Conservation (phyloP, 1,140 invertebrate species). For the Pissodes strobi region DNA sequence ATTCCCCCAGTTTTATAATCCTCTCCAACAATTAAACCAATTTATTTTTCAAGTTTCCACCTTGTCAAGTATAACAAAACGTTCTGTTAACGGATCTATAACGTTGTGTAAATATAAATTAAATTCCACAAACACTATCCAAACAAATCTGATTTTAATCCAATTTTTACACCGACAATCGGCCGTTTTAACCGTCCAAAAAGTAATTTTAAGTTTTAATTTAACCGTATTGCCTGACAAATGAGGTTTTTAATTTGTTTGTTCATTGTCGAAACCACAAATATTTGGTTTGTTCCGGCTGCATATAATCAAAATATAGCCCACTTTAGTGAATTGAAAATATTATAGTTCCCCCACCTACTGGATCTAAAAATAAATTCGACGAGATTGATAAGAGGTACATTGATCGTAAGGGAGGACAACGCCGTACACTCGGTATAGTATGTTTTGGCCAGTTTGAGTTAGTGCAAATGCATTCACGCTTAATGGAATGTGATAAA, state of each 20-base stretch:
- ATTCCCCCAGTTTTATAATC: too few species aligned
- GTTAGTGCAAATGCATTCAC: too few species aligned
- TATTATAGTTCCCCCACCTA: too few species aligned
- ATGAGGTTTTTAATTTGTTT: conserved; percentile 29
- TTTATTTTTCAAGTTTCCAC: conserved; percentile 6
- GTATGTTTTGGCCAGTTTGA: too few species aligned
- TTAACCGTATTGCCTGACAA: conserved; percentile 7
- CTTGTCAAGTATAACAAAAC: conserved; percentile 5
- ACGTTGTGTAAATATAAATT: conserved; percentile 9
- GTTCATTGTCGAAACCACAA: conserved; percentile 5
- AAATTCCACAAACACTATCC: conserved; percentile 2
- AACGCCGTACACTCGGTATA: too few species aligned
- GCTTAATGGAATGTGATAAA: too few species aligned
- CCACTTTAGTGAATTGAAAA: too few species aligned
- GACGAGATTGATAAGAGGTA: too few species aligned
- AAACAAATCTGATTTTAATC: conserved; percentile 8
- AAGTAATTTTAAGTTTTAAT: conserved; percentile 30
- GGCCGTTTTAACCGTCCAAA: conserved; percentile 1
- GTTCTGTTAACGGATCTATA: background rate
- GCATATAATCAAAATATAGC: too few species aligned
- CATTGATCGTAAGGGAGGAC: too few species aligned
- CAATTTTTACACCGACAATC: conserved; percentile 20
- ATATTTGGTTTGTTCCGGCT: too few species aligned
- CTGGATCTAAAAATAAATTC: too few species aligned
- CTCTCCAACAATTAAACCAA: conserved; percentile 5